These are phyloP conservation scores for Leptopilina syphax DNA, from an alignment of 2,888 invertebrate genomes.

Conservation along the genomic window DNA sequence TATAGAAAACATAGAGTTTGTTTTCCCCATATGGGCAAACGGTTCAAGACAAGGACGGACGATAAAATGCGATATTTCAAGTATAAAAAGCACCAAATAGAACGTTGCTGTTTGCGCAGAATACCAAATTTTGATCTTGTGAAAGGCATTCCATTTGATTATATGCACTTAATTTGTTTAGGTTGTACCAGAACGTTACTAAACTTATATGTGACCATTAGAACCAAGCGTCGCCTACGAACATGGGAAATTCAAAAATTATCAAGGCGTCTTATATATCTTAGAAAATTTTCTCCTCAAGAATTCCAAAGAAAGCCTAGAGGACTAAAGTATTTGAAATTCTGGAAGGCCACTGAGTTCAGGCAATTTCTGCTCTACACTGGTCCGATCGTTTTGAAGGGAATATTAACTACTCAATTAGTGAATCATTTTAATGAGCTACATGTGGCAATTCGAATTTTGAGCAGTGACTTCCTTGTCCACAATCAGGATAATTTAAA, in stretches of 20 bases:
- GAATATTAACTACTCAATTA: conserved; percentile 31
- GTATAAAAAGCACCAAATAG: neutral
- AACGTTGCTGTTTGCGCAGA: conserved; percentile 32
- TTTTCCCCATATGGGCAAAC: conserved; percentile 29
- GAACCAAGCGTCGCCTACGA: conserved; percentile 31
- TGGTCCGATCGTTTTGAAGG: conserved; percentile 44
- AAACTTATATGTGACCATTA: conserved; percentile 34
- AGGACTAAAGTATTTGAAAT: conserved; percentile 28
- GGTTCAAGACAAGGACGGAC: conserved; percentile 41
- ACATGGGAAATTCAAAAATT: neutral
- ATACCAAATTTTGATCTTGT: conserved; percentile 48
- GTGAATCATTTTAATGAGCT: conserved; percentile 45
- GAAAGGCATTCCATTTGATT: conserved; percentile 48
- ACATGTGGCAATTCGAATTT: conserved; percentile 44
- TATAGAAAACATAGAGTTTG: conserved; percentile 28
- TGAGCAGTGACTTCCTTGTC: neutral
- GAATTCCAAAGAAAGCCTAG: conserved; percentile 13
- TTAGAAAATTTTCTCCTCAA: conserved; percentile 39
- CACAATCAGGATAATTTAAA: conserved; percentile 43
- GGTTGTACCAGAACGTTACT: conserved; percentile 45
- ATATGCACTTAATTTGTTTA: conserved; percentile 51
- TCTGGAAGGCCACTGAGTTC: conserved; percentile 50
- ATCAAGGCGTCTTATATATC: neutral
- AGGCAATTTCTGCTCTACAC: conserved; percentile 49
- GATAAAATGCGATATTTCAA: conserved; percentile 41